These are phyloP conservation scores for Myiozetetes cayanensis DNA, from an alignment of 2,113 vertebrate species.

Conservation along the genomic window DNA sequence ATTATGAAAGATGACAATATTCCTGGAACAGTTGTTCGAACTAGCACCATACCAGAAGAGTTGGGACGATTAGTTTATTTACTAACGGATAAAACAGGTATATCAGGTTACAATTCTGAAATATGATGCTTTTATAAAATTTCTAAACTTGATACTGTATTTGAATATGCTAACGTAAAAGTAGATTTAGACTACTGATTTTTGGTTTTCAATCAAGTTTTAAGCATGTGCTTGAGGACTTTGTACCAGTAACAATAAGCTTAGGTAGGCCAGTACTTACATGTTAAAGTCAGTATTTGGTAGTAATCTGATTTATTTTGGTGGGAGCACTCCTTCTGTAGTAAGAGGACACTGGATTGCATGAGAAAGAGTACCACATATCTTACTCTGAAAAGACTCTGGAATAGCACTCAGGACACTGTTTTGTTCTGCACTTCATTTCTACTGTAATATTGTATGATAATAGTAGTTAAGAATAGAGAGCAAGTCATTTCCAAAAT, in stretches of 20 bases:
- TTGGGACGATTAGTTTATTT: constrained; percentile 93
- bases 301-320: background rate
- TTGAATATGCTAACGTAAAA: background rate
- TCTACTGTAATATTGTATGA: background rate
- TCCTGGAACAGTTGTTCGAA: constrained; percentile 94
- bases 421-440: background rate
- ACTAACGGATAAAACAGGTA: constrained; percentile 97
- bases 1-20: constrained; percentile 97
- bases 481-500: background rate
- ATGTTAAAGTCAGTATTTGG: background rate
- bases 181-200: background rate
- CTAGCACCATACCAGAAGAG: constrained; percentile 98
- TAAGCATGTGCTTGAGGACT: background rate
- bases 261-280: background rate
- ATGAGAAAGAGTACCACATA: background rate
- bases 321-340: background rate
- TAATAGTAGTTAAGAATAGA: background rate
- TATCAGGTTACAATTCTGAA: constrained; percentile 12
- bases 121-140: background rate
- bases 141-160: background rate
- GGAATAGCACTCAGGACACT: background rate
- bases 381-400: background rate
- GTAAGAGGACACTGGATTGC: background rate
- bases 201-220: background rate
- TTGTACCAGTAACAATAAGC: background rate